Evolutionary conservation across 1,140 invertebrate genomes (phyloP).

Genomic region (Dolichoris vasculosae): DNA sequence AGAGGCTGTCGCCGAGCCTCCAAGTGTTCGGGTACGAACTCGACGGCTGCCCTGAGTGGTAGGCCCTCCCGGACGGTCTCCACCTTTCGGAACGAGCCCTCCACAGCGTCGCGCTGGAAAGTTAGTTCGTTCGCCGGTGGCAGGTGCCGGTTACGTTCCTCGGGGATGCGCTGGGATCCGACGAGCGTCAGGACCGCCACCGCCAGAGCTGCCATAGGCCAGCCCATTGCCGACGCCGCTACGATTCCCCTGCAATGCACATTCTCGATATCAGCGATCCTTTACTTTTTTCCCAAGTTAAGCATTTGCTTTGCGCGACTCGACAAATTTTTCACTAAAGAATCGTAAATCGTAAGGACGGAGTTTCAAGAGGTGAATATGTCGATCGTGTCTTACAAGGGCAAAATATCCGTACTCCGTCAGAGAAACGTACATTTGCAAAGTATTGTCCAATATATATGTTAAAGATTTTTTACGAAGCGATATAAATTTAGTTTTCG

Average conservation of each 20-base stretch:
- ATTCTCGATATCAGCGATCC: no score
- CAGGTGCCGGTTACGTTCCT: background rate
- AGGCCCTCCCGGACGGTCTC: background rate
- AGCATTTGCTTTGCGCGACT: no score
- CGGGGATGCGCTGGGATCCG: background rate
- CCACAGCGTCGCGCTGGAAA: slow-evolving; percentile 76
- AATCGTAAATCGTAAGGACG: no score
- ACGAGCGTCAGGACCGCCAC: background rate
- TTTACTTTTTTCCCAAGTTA: no score
- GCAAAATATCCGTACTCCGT: no score
- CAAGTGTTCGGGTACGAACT: slow-evolving; percentile 71
- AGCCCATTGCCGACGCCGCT: slow-evolving; percentile 56
- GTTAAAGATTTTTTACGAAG: no score
- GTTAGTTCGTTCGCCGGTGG: slow-evolving; percentile 43
- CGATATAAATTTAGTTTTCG: no score
- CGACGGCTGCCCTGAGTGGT: slow-evolving; percentile 76
- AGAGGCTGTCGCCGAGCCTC: slow-evolving; percentile 69
- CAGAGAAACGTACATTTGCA: no score
- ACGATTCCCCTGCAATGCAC: background rate
- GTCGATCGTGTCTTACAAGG: no score
- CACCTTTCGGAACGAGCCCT: slow-evolving; percentile 69
- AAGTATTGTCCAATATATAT: no score
- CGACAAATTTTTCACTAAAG: no score
- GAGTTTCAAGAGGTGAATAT: no score
- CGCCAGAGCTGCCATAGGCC: slow-evolving; percentile 59